Evolutionary conservation across 2,113 vertebrate genomes (phyloP), one percentile per base, ranked within the genome.

Genomic region (Mormoops blainvillei): DNA sequence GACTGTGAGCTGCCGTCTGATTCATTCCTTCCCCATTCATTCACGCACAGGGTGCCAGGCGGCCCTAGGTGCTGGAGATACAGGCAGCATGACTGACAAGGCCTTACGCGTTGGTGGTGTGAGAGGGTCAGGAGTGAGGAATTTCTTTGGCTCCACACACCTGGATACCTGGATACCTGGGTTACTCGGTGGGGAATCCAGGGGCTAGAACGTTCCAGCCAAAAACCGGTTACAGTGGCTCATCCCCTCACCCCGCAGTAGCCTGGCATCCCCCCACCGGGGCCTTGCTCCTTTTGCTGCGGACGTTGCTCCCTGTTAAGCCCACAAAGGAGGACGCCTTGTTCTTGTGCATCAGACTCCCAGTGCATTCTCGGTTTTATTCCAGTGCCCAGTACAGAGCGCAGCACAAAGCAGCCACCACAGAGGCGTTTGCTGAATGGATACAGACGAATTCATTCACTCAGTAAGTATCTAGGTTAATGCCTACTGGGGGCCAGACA

Each of bases 71-170:
- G 15, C 45, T 16, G 26, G 28, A 15, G 41, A 68, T 6, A 43
- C 0, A 2, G 26, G 48, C 7, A 1, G 11, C 36, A 5, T 41
- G 15, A 28, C 7, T 24, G 65, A 38, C 18, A 2, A 54, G 58
- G 18, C 16, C 65, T 22, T 14, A 5, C 0, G 0, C 4, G 4
- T 12, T 2, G 2, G 3, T 6, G n/a, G 18, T 13, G 7, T 33
- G 28, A 7, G 52, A n/a, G 45, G 38, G 7, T 3, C 31, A 20
- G 16, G 28, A 4, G 16, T 36, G 20, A 38, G 48, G 85, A 33
- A 61, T 91, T 88, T 20, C 82, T 87, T 52, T 43, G 22, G 54
- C 36, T 63, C 74, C 76, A 45, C 28, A 63, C 38, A n/a, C n/a
- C n/a, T n/a, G n/a, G n/a, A n/a, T n/a, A n/a, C n/a, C n/a, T n/a